A percentile compares a stretch with the other conserved stretches of the same genome.
Conservation (phyloP, 1,140 invertebrate species). For the Lithobius niger region DNA sequence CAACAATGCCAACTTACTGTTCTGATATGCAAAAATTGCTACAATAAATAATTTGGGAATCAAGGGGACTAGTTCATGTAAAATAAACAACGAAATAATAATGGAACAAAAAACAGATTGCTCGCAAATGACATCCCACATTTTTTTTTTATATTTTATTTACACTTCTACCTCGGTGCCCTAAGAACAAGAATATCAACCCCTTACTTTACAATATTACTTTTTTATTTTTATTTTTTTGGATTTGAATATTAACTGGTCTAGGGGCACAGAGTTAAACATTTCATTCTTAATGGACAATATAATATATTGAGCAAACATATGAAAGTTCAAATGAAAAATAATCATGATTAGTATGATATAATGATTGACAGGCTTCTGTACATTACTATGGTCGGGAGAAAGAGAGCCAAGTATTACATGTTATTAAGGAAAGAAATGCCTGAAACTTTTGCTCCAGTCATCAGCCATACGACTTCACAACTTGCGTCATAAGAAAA, state of each 20-base stretch:
- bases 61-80: background rate
- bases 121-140: background rate
- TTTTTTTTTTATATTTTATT: background rate
- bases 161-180: background rate
- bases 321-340: background rate
- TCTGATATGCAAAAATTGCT: background rate
- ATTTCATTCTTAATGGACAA: background rate
- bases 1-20: background rate
- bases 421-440: too few species aligned
- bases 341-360: background rate
- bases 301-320: background rate
- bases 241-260: too few species aligned
- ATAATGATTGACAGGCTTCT: background rate
- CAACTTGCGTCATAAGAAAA: too few species aligned
- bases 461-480: too few species aligned
- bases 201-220: background rate
- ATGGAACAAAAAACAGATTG: background rate
- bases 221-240: background rate
- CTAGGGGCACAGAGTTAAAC: background rate
- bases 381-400: background rate
- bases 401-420: background rate
- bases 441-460: too few species aligned
- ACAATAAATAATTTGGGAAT: background rate
- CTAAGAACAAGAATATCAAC: background rate
- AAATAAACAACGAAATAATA: background rate